Evolutionary conservation across 2,888 invertebrate genomes (phyloP).

Genomic region (Drosophila melanosoma): DNA sequence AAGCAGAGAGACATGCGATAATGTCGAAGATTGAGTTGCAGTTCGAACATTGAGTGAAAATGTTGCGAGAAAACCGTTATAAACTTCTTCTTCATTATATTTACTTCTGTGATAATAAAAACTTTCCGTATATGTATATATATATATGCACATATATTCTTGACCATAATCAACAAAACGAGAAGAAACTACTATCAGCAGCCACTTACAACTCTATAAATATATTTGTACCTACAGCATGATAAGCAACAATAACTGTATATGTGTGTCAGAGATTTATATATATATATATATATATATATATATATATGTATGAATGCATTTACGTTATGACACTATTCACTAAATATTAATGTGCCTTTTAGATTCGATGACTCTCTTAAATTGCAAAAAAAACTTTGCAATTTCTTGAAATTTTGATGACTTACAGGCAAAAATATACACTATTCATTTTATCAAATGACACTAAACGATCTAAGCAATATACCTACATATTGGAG

Average conservation of each 20-base stretch:
- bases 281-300: not conserved
- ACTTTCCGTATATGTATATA: no score
- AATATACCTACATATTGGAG: not conserved
- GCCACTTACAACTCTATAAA: not conserved
- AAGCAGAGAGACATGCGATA: no score
- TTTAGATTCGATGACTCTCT: no score
- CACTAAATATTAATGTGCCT: no score
- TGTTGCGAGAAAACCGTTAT: no score
- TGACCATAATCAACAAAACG: not conserved
- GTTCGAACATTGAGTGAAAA: no score
- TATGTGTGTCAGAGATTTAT: not conserved
- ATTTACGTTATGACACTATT: no score
- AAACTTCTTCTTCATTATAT: no score
- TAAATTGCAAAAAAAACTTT: no score
- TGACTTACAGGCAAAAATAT: not conserved
- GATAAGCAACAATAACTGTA: not conserved
- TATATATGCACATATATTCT: not conserved
- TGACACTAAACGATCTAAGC: not conserved
- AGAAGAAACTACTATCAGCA: not conserved
- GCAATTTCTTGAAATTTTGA: no score
- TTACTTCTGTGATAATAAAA: no score
- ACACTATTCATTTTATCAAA: not conserved
- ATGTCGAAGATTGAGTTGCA: no score
- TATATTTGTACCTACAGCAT: not conserved
- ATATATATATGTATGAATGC: not conserved